A percentile compares a stretch with the other conserved stretches of the same genome.
phyloP scores from a whole-genome alignment of 2,113 vertebrate species.

The Pantherophis guttatus region DNA sequence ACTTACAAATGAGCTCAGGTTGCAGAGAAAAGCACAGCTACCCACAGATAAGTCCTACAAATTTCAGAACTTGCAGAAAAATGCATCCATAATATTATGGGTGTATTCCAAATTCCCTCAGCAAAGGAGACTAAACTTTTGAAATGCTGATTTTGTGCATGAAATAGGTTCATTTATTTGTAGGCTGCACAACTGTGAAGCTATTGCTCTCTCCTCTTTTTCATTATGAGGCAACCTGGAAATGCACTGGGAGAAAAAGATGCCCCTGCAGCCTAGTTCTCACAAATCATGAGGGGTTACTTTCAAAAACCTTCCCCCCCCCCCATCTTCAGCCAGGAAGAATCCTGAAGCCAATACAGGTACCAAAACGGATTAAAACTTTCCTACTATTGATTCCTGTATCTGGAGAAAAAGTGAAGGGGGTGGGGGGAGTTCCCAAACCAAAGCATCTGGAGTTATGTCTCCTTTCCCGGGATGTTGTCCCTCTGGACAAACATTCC shows the following conservation, averaged over 20 bases:
- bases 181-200: conserved; percentile 14
- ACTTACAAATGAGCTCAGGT: neutral
- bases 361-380: neutral
- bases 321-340: neutral
- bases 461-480: neutral
- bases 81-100: neutral
- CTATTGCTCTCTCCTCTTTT: neutral
- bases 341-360: neutral
- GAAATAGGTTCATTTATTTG: conserved; percentile 7
- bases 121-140: conserved; percentile 1
- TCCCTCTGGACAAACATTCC: neutral
- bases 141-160: neutral
- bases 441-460: neutral
- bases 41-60: neutral
- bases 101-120: neutral
- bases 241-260: conserved; percentile 29
- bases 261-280: neutral
- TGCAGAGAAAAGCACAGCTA: conserved; percentile 5
- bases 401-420: neutral
- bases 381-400: neutral
- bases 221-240: conserved; percentile 17
- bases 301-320: neutral
- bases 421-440: neutral
- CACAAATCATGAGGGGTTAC: neutral
- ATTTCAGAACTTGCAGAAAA: conserved; percentile 34